Base-by-base conservation (phyloP, 64 coral and sea anemone genomes). In the Actinia tenebrosa region DNA sequence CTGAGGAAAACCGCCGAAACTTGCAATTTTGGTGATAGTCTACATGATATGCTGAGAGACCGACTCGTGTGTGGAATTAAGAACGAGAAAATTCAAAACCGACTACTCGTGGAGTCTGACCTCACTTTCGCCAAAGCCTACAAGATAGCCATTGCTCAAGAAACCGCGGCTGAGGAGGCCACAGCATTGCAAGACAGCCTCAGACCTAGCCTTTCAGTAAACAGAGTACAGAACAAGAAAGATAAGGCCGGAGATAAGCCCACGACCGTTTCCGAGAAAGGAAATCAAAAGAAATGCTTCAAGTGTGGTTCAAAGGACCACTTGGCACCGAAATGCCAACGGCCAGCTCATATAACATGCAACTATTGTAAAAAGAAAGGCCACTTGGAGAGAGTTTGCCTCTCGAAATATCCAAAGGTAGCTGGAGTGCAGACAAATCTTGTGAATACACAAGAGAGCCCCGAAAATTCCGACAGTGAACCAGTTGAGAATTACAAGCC, bases 311-410 rank as follows among this genome's bases (percentile, higher is more conserved):
- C n/a, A 1, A 78, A 77, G 64, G 53, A 37, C 27, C 69, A 87
- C 42, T 54, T 78, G 53, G 86, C 69, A 7, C 86, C 86, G 16
- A 77, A 87, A 87, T 90, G 89, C 69, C 71, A 56, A 58, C 84
- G 77, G 22, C 68, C 52, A 45, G 54, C 78, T 44, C 53, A 54
- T 10, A 81, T 78, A 20, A 83, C 81, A 61, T 90, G 82, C 53
- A 72, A 61, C 71, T 56, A 78, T 43, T 90, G 53, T 60, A 54
- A 72, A n/a, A 90, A 79, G 23, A 19, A 77, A 43, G 89, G 83
- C 50, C 82, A 90, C 56, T 50, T 85, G 53, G 19, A 87, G 52
- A 59, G 66, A 60, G 54, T 78, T 53, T 89, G 89, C 84, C 61
- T 86, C 44, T 79, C 60, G 26, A 71, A 86, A 37, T 16, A 90